Evolutionary conservation across 2,797 vertebrate species (phyloP).

Genomic region (Sarcophilus harrisii): DNA sequence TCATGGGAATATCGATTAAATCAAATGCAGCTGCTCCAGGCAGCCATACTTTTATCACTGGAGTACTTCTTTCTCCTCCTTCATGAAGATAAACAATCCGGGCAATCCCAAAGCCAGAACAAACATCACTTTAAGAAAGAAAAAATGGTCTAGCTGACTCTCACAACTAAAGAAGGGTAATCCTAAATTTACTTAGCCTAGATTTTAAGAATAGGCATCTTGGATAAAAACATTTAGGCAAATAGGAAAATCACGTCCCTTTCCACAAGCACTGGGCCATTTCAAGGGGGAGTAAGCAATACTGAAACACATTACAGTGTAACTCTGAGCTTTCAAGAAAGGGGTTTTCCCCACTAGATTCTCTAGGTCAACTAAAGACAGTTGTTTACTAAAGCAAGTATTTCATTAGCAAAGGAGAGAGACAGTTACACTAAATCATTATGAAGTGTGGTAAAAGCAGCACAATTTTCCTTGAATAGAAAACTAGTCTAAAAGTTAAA

Average conservation of each 20-base stretch:
- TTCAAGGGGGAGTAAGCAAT: neutral
- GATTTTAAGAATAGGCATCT: neutral
- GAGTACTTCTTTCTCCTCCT: constrained; percentile 5
- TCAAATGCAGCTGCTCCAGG: constrained; percentile 9
- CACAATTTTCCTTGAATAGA: neutral
- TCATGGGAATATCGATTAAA: constrained; percentile 12
- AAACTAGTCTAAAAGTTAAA: neutral
- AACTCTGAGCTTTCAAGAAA: neutral
- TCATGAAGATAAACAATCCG: constrained; percentile 19
- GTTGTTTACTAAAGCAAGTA: neutral
- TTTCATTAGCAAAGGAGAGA: neutral
- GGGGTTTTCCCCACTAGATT: neutral
- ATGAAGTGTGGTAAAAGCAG: neutral
- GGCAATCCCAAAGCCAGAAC: constrained; percentile 3
- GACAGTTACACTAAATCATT: neutral
- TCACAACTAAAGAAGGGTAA: neutral
- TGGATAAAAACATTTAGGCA: neutral
- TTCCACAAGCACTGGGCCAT: neutral
- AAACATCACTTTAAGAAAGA: neutral
- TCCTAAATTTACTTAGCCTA: neutral
- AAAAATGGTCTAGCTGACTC: neutral
- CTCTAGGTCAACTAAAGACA: neutral
- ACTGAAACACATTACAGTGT: neutral
- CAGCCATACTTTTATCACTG: neutral
- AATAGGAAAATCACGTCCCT: neutral